Base-by-base conservation (phyloP, 2,797 vertebrate species). In the Pangasius macronema region DNA sequence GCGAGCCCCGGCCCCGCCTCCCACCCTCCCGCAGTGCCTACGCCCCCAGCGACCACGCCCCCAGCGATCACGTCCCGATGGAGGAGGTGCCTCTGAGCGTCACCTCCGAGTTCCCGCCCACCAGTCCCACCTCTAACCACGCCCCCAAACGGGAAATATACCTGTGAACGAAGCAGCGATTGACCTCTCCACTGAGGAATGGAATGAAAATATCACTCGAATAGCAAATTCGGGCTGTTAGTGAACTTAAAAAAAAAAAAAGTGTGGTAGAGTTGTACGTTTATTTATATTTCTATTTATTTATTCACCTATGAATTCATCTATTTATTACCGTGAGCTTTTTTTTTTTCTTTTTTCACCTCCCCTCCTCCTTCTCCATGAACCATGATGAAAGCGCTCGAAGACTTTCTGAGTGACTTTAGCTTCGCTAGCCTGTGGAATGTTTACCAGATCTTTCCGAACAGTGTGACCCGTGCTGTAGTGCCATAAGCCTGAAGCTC, bases 11-110 rank as follows among this genome's bases (percentile, higher is more conserved):
- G 92, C 95, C 97, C 92, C 98, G 96, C 95, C 97, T 99, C 92
- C 97, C 98, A 90, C 97, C 98, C 93, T 98, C 98, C 93, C 98
- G 98, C 96, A 99, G 99, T 99, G 99, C 98, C 98, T 99, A 99
- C 96, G 97, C 98, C 96, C 97, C 94, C 97, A 97, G 96, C 91
- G 98, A 97, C 96, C 98, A 98, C 91, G 96, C 97, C 91, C 96
- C 96, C 95, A 95, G 96, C 96, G 97, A 98, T 96, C 97, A 98
- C 97, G 97, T 97, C 94, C 97, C 97, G 90, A 95, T 98, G 94
- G 98, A 99, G 95, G 98, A 99, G 96, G 98, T 99, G 94, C 97
- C 98, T 94, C 96, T 99, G 94, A 99, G 97, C 91, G 97, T 99
- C 91, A 97, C 98, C 94, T 97, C 97, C 83, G 98, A 99, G 95